These are phyloP conservation scores for Arctopsyche grandis DNA, from an alignment of 1,140 invertebrate species.

Conservation along the genomic window DNA sequence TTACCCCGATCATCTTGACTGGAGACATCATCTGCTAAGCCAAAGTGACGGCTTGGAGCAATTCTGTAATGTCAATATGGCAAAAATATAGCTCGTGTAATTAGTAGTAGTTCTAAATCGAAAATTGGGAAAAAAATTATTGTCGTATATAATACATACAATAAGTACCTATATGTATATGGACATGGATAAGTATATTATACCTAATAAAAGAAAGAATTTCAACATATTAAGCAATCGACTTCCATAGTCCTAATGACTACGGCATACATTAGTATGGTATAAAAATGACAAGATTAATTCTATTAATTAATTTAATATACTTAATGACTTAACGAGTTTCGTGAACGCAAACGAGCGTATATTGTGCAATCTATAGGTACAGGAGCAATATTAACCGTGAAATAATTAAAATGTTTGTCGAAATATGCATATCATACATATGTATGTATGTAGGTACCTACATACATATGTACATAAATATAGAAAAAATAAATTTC, in stretches of 20 bases:
- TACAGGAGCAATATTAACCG: not conserved
- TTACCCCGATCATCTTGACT: no score
- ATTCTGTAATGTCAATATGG: no score
- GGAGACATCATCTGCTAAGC: no score
- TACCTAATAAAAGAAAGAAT: not conserved
- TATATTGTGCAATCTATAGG: not conserved
- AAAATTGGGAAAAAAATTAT: no score
- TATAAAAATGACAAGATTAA: constrained; percentile 20
- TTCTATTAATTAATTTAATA: not conserved
- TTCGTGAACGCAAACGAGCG: constrained; percentile 6
- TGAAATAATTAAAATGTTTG: not conserved
- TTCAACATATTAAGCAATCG: not conserved
- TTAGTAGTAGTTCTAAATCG: no score
- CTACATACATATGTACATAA: no score
- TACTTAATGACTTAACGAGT: not conserved
- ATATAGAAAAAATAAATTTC: no score
- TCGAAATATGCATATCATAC: constrained; percentile 1
- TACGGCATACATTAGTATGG: not conserved
- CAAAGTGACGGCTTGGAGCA: no score
- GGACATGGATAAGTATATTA: no score
- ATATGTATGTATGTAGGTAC: not conserved
- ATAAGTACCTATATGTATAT: no score
- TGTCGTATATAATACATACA: no score
- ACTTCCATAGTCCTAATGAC: not conserved
- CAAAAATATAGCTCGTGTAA: no score